Evolutionary conservation across 2,888 invertebrate genomes (phyloP), one percentile per base, ranked within the genome.

Genomic region (Lamproptera curius): DNA sequence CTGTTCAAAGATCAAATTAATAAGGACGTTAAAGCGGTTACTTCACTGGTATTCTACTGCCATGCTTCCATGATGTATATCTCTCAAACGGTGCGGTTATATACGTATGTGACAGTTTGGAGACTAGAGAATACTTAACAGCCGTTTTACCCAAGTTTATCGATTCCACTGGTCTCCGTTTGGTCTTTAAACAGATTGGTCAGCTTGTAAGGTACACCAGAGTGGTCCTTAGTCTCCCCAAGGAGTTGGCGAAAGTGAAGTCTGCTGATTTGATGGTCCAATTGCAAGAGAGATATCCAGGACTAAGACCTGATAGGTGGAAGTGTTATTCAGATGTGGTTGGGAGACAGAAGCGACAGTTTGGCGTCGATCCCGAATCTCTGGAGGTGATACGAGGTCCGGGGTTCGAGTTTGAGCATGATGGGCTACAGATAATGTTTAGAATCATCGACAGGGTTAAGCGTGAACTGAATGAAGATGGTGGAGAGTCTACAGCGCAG

Each of bases 11-110:
- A 86, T 43, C 80, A 79, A 36, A 44, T 85, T 5, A 79, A 82
- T 23, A 84, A 80, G 49, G 85, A 86, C 35, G 71, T 82, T 69
- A 85, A 84, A 44, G 61, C 70, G 79, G 80, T 54, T 64, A 76
- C 0, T 86, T 86, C 51, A 49, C 70, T 0, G 78, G 81, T 53
- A 55, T 81, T 26, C 83, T 84, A 1, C 76, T 83, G 37, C 86
- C 85, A 0, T 81, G 76, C 61, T 85, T 85, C 43, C 82, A 82
- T 63, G 86, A 86, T 26, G 70, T 84, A 14, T 86, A 82, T 40
- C 46, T 85, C 2, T 84, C 85, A 0, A 86, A 86, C 28, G 85
- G 86, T 0, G 86, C 86, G 50, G 76, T 86, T 15, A 81, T 86
- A 28, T 86, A 85, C 48, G 70, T 86, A 16, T 85, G 85, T 67